Percentiles rank a stretch among this genome's conserved stretches.
Evolutionary conservation across 2,113 vertebrate species (phyloP).

Genomic region (Nycticryphes semicollaris): DNA sequence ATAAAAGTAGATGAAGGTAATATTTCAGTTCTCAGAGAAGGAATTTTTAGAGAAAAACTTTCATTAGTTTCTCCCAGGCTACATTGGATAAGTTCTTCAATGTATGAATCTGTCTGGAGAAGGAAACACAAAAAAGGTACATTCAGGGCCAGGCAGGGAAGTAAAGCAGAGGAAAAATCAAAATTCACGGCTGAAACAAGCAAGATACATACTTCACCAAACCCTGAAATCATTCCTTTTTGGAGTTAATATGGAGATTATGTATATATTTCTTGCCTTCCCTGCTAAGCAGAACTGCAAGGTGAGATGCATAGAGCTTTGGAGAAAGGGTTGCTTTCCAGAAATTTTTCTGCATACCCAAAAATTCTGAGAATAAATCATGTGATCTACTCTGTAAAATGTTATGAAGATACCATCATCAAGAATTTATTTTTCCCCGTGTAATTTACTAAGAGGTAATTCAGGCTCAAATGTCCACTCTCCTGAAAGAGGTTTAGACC

Average conservation of each 20-base stretch:
- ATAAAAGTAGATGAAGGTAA: background rate
- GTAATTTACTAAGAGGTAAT: background rate
- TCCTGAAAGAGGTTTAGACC: background rate
- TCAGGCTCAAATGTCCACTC: background rate
- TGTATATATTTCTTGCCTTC: rapidly evolving
- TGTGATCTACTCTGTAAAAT: background rate
- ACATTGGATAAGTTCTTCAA: background rate
- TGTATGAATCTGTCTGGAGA: background rate
- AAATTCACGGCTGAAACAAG: background rate
- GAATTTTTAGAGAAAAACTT: background rate
- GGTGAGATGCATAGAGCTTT: background rate
- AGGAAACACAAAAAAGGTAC: background rate
- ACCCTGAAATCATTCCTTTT: background rate
- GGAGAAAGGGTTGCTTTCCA: background rate
- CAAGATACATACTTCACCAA: background rate
- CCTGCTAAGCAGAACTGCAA: background rate
- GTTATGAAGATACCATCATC: background rate
- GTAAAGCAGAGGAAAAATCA: background rate
- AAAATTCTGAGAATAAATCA: background rate
- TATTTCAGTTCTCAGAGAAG: background rate
- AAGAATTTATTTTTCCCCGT: background rate
- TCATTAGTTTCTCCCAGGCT: background rate
- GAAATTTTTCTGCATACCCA: background rate
- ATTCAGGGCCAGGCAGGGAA: background rate
- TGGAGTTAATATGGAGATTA: rapidly evolving